Evolutionary conservation across 1,140 invertebrate genomes (phyloP).

Genomic region (Drosophila parvula): DNA sequence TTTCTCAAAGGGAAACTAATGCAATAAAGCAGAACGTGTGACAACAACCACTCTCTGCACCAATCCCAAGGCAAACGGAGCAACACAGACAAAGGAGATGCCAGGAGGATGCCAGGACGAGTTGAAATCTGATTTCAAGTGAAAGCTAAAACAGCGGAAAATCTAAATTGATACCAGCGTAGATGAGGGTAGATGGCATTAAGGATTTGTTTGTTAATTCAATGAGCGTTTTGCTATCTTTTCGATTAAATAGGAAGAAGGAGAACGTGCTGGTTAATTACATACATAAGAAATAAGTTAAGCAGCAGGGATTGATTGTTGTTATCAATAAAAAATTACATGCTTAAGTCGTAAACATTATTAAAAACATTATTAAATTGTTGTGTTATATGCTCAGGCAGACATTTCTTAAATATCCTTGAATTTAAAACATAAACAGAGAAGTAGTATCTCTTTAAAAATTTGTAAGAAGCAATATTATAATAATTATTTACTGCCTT

Average conservation of each 20-base stretch:
- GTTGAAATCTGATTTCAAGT: conserved; percentile 29
- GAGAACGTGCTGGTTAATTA: neutral
- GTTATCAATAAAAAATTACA: neutral
- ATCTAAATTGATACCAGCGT: conserved; percentile 18
- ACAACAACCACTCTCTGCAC: conserved; percentile 3
- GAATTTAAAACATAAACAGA: neutral
- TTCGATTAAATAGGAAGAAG: neutral
- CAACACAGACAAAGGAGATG: neutral
- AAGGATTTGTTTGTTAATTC: conserved; percentile 1
- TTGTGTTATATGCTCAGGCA: too few relatives aligned
- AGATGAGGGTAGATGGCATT: neutral
- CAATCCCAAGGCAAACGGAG: conserved; percentile 6
- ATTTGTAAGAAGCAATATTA: too few relatives aligned
- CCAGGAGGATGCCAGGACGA: conserved; percentile 4
- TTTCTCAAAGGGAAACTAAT: conserved; percentile 41
- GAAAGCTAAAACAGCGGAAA: conserved; percentile 15
- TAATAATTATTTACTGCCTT: too few relatives aligned
- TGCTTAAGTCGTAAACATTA: neutral
- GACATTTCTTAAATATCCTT: neutral
- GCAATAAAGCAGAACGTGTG: conserved; percentile 44
- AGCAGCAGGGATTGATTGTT: neutral
- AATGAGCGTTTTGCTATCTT: neutral
- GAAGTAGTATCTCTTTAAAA: neutral
- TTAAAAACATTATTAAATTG: neutral
- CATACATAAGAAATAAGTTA: neutral